Evolutionary conservation across 2,888 invertebrate species (phyloP), one percentile per base, ranked within the genome.

Genomic region (Subacronicta megacephala): DNA sequence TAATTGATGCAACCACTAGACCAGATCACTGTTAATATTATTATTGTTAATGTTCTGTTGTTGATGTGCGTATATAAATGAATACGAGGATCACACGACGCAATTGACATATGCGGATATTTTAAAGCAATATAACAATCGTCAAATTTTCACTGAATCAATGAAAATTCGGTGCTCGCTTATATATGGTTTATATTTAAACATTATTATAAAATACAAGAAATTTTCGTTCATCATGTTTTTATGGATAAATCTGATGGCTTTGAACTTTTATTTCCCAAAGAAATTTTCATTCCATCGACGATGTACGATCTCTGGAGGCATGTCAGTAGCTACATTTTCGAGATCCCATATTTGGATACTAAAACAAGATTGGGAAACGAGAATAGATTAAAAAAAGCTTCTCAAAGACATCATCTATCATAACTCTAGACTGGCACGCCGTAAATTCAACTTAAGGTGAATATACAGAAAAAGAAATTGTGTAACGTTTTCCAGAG

Each of bases 31-130:
- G n/a, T n/a, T n/a, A n/a, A n/a, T n/a, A n/a, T n/a, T n/a, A n/a
- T n/a, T n/a, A n/a, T n/a, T n/a, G n/a, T n/a, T n/a, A n/a, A n/a
- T n/a, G n/a, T n/a, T n/a, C n/a, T n/a, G n/a, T n/a, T n/a, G n/a
- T n/a, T n/a, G n/a, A n/a, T n/a, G n/a, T n/a, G n/a, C n/a, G n/a
- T n/a, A n/a, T n/a, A n/a, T n/a, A n/a, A n/a, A n/a, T n/a, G n/a
- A n/a, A n/a, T n/a, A n/a, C 3, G 31, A 38, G 38, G 51, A 47
- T 17, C 13, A 31, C 16, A 41, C 10, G 6, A 26, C 2, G 45
- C 57, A 36, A 61, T 57, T 45, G 36, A 13, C 35, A 37, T 23
- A 40, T 59, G 18, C 44, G 67, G 62, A 66, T 66, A 62, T 66
- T 59, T 40, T 59, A 40, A 41, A 59, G n/a, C 31, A 43, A 49